Percentiles rank a stretch among this genome's conserved stretches.
Conservation (phyloP, 2,888 invertebrate species). For the Chalcosyrphus nemorum region DNA sequence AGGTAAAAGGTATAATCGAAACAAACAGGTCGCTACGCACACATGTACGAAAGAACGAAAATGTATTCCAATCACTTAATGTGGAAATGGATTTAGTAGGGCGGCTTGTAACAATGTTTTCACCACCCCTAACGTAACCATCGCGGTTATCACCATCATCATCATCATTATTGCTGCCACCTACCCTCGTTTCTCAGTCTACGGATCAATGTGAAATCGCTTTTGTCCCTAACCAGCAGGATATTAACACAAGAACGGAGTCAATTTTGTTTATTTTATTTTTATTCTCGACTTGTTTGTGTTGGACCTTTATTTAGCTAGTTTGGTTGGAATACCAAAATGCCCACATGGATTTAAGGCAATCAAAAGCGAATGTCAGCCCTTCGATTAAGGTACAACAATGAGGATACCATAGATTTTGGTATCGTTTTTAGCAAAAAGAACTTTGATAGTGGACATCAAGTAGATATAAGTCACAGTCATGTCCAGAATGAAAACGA, state of each 20-base stretch:
- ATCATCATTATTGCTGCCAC: slow-evolving; percentile 36
- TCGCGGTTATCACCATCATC: slow-evolving; percentile 46
- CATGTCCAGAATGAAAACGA: neutral
- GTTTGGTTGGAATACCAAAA: slow-evolving; percentile 16
- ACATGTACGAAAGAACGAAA: neutral
- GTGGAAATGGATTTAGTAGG: slow-evolving; percentile 21
- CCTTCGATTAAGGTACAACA: slow-evolving; percentile 9
- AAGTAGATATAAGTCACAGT: neutral
- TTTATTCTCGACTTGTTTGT: slow-evolving; percentile 19
- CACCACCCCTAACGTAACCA: slow-evolving; percentile 16
- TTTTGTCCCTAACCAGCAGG: slow-evolving; percentile 27
- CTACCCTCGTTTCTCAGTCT: slow-evolving; percentile 9
- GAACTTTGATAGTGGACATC: neutral
- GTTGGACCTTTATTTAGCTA: slow-evolving; percentile 11
- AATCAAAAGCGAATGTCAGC: slow-evolving; percentile 17
- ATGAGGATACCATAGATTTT: neutral
- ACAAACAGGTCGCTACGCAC: slow-evolving; percentile 20
- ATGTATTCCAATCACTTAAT: slow-evolving; percentile 51
- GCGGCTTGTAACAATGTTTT: slow-evolving; percentile 29
- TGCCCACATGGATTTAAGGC: slow-evolving; percentile 43
- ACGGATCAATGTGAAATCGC: slow-evolving; percentile 38
- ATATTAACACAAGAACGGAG: slow-evolving; percentile 40
- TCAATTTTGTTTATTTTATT: slow-evolving; percentile 33
- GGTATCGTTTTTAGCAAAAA: slow-evolving; percentile 2
- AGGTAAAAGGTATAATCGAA: slow-evolving; percentile 13